Conservation (phyloP, 2,797 vertebrate species). For the Mycteria americana region DNA sequence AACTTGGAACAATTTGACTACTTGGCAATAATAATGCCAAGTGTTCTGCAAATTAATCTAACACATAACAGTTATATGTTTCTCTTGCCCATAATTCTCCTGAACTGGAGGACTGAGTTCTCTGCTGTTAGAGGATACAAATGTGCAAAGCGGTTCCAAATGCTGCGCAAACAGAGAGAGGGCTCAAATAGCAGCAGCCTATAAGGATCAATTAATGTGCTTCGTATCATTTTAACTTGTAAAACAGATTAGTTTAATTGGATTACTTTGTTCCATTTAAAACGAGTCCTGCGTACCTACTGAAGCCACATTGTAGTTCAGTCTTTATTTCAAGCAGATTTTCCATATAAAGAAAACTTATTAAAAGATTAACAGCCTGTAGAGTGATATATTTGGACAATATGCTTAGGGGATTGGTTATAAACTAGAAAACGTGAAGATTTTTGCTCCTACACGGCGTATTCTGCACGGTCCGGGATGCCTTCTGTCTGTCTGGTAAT, state of each 20-base stretch:
- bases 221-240: constrained; percentile 65
- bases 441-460: neutral
- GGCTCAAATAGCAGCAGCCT: constrained; percentile 54
- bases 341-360: constrained; percentile 32
- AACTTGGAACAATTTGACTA: constrained; percentile 84
- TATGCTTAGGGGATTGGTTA: constrained; percentile 39
- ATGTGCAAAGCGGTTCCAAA: constrained; percentile 71
- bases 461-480: neutral
- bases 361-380: constrained; percentile 63
- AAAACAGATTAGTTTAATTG: constrained; percentile 66
- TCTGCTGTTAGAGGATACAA: constrained; percentile 58
- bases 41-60: constrained; percentile 86
- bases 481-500: neutral
- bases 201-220: constrained; percentile 56
- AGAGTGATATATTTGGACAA: constrained; percentile 47
- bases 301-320: constrained; percentile 25
- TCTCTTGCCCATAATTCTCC: constrained; percentile 73
- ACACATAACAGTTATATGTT: constrained; percentile 76
- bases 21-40: constrained; percentile 85
- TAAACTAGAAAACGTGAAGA: constrained; percentile 38
- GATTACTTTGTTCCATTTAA: constrained; percentile 67
- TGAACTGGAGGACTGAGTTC: constrained; percentile 54
- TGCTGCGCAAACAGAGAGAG: constrained; percentile 54
- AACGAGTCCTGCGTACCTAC: constrained; percentile 19
- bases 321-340: constrained; percentile 54